phyloP scores from a whole-genome alignment of 2,888 invertebrate species.

The Matsumyia berberina region DNA sequence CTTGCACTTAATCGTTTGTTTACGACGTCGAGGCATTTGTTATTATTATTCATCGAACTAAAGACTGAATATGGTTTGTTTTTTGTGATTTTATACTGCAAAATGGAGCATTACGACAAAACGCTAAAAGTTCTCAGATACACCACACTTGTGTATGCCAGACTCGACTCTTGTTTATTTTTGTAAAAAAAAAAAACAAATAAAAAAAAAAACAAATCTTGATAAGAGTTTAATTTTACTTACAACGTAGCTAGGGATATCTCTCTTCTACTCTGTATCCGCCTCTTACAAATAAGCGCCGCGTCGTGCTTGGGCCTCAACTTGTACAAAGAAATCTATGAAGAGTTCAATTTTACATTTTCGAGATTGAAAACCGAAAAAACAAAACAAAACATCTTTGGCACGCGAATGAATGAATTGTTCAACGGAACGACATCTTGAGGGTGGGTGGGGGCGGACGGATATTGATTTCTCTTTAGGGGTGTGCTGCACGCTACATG shows the following conservation, averaged over 20 bases:
- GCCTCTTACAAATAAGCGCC: background rate
- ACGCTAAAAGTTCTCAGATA: conserved; percentile 32
- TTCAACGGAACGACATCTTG: conserved; percentile 10
- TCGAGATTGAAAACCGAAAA: conserved; percentile 13
- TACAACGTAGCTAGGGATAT: conserved; percentile 39
- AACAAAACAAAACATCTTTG: conserved; percentile 35
- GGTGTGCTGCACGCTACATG: conserved; percentile 40
- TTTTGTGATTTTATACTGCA: conserved; percentile 10
- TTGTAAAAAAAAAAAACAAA: conserved; percentile 52
- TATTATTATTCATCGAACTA: conserved; percentile 30
- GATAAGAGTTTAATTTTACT: conserved; percentile 69
- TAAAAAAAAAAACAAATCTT: conserved; percentile 61
- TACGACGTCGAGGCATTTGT: conserved; percentile 55
- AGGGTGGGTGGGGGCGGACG: conserved; percentile 39
- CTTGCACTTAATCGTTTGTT: conserved; percentile 37
- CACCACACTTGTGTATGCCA: conserved; percentile 23
- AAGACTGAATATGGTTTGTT: background rate
- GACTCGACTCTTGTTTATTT: conserved; percentile 1
- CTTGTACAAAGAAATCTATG: conserved; percentile 23
- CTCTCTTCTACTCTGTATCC: conserved; percentile 4
- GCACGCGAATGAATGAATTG: conserved; percentile 70
- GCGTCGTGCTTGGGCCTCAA: background rate
- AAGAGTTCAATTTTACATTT: conserved; percentile 23
- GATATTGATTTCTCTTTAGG: conserved; percentile 67
- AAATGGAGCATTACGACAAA: conserved; percentile 10